Evolutionary conservation across 2,888 invertebrate genomes (phyloP), one percentile per base, ranked within the genome.

Genomic region (Timema podura): DNA sequence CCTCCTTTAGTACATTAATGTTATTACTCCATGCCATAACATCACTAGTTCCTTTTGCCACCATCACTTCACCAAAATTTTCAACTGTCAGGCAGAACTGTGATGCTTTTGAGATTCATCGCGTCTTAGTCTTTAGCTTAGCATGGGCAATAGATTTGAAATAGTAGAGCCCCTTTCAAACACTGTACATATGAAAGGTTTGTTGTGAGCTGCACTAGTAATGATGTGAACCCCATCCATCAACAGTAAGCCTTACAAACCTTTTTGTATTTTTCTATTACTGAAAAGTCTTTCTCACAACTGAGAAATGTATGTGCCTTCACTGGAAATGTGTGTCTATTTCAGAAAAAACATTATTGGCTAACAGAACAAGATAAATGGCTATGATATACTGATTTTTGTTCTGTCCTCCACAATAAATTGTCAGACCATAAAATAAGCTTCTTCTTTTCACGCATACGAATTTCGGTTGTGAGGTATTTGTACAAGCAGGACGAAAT

Each of bases 381-480:
- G 5, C 30, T 13, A 61, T 0, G 6, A 61, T 30, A 61, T 44
- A 44, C 61, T 44, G 5, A 44, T 44, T 61, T 13, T 61, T 61
- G 7, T 61, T 59, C 30, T 61, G 44, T 44, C 44, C 61, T 30
- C 44, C 44, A 9, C 61, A 61, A 61, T 30, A 30, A 30, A 30
- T 61, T 61, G 13, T 8, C 44, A 13, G 61, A 16, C 61, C 61
- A 61, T 45, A 61, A 61, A 61, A 61, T 30, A 5, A 61, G 45
- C 61, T 61, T 61, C 61, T 61, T 61, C 30, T 61, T 61, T 10
- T 61, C 45, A 11, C 45, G 61, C 30, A 45, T 7, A 30, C 44
- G 30, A 8, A 61, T 45, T 61, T 61, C 30, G 13, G 61, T 30
- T 61, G 61, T 44, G 6, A 61, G 11, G 44, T 61, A 61, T 61